Base-by-base conservation (phyloP, 37 sponge, comb jelly and placozoan genomes). In the Halisarca cf. caerulea region DNA sequence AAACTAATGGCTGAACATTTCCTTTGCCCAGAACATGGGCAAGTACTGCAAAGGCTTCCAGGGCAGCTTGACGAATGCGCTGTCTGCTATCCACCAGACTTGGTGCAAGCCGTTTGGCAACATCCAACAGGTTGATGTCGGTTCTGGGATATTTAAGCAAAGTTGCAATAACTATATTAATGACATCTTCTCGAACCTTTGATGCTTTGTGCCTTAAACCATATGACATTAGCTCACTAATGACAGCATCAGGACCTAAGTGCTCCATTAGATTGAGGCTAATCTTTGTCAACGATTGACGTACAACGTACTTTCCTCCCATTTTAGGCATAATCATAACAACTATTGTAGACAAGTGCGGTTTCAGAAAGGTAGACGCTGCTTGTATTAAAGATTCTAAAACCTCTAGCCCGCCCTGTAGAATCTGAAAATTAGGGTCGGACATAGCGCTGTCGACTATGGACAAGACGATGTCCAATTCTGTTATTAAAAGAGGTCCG, bases 381-480 rank as follows among this genome's bases (percentile, higher is more conserved):
- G 54, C 47, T 18, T 0, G 30, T 8, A 86, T 70, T 24, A 89
- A 58, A 11, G 35, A 27, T 11, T 80, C 82, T 17, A 92, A 32
- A 18, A 92, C 58, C 24, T 95, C 66, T 7, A 94, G 83, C 14
- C 93, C 88, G 55, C 69, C 86, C 59, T 87, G 92, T 34, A 79
- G 44, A 20, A 96, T 88, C 71, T 89, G 83, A 81, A 91, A 89
- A 80, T 94, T 83, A 1, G 80, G 27, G 72, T 96, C 97, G 62
- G 73, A 66, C 70, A 96, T 28, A 7, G 89, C 54, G 0, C 78
- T 34, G 4, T 40, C 43, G 15, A 87, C 59, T 5, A 91, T 55
- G 42, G 69, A 51, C 45, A 91, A 59, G 1, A 94, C 25, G 6
- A 24, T 74, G n/a, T 36, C 77, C 36, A 23, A 11, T 47, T 47